Conservation (phyloP, 1,140 invertebrate genomes). For the Bombus consobrinus region DNA sequence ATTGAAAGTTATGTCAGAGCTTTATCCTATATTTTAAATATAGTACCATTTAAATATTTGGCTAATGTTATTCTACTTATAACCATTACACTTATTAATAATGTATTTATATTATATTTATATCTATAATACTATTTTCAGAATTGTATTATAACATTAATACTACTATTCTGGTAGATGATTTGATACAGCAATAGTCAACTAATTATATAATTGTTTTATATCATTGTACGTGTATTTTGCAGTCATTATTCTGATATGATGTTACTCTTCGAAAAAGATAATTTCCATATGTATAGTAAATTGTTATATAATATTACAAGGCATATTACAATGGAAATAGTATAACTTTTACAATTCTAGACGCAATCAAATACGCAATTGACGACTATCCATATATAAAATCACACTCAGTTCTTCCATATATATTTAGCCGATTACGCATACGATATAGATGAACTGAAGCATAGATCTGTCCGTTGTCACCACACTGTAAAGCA, state of each 20-base stretch:
- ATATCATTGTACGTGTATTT: not conserved
- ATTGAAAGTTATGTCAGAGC: not conserved
- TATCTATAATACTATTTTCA: not conserved
- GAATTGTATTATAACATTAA: no score
- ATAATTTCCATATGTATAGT: no score
- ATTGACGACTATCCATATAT: not conserved
- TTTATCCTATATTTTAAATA: not conserved
- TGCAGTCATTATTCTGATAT: not conserved
- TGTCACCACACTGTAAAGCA: no score
- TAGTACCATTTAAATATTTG: not conserved
- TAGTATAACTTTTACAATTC: not conserved
- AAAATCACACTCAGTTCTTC: not conserved
- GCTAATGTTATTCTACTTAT: not conserved
- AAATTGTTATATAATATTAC: not conserved
- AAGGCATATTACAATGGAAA: not conserved
- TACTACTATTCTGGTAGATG: no score
- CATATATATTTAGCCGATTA: slow-evolving; percentile 8
- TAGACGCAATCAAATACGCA: not conserved
- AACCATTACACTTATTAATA: not conserved
- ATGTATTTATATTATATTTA: no score
- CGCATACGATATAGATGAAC: not conserved
- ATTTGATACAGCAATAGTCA: no score
- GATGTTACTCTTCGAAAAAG: not conserved
- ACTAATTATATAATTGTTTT: no score
- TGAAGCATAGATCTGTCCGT: not conserved